These are phyloP conservation scores for Dryocosmus kuriphilus DNA, from an alignment of 2,888 invertebrate species.

Conservation along the genomic window DNA sequence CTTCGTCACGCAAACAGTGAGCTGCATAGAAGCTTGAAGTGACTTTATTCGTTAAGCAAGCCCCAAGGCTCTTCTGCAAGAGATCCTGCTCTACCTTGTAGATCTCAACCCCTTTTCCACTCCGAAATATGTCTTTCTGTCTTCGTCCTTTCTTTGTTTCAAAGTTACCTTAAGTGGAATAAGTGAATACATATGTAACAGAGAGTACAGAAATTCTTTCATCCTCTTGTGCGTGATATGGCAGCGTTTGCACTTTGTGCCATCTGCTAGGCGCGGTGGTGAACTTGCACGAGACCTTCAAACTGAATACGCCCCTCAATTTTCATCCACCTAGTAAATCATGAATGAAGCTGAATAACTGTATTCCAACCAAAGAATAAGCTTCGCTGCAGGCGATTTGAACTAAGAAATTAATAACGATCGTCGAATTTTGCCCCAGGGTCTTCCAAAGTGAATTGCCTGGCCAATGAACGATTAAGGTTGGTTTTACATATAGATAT, in stretches of 20 bases:
- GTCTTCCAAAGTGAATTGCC: conserved; percentile 22
- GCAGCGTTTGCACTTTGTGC: conserved; percentile 1
- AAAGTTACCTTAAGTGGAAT: conserved; percentile 37
- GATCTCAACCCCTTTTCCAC: neutral
- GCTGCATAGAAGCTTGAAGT: conserved; percentile 50
- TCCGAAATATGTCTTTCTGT: conserved; percentile 31
- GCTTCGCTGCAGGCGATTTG: conserved; percentile 15
- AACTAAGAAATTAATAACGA: conserved; percentile 31
- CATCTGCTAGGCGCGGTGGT: conserved; percentile 38
- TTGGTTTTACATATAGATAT: conserved; percentile 13
- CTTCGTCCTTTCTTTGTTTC: conserved; percentile 37
- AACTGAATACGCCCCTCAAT: conserved; percentile 12
- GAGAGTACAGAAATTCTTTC: neutral
- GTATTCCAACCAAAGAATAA: conserved; percentile 32
- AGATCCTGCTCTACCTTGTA: conserved; percentile 37
- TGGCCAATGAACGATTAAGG: conserved; percentile 31
- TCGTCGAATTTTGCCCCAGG: conserved; percentile 23
- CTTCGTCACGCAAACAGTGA: conserved; percentile 55
- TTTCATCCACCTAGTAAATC: conserved; percentile 15
- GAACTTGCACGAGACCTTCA: conserved; percentile 40
- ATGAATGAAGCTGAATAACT: conserved; percentile 33
- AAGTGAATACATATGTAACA: neutral
- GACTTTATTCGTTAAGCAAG: conserved; percentile 72
- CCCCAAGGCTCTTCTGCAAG: conserved; percentile 63
- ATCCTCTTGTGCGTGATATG: conserved; percentile 3